Evolutionary conservation across 2,113 vertebrate genomes (phyloP), one percentile per base, ranked within the genome.

Genomic region (Verasper variegatus): DNA sequence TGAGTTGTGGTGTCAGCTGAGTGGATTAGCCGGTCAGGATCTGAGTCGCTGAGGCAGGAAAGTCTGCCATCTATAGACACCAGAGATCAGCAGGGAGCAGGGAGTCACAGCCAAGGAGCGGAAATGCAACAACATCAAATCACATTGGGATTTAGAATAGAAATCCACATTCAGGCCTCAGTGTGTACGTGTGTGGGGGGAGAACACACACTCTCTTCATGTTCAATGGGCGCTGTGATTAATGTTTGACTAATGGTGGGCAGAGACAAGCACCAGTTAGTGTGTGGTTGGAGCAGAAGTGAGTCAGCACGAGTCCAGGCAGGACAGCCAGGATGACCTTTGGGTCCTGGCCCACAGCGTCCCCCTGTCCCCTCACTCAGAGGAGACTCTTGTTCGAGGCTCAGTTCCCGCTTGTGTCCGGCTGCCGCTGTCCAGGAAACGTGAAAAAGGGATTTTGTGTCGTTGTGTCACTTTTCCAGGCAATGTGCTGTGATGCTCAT

Each of bases 161-260:
- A 88, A 86, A 76, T 81, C 67, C 64, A 66, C 74, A 12, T 76
- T 49, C 59, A 65, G 69, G 66, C 15, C 66, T 18, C 58, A 37
- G 55, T 71, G 63, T 73, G 57, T 42, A n/a, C n/a, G 40, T 42
- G 40, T 42, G 40, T 40, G 37, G 0, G 37, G 8, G 37, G 8
- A 68, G 74, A 81, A 80, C 78, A 81, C 60, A 68, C 82, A 71
- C 71, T 15, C 51, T 77, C 49, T 68, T 86, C 56, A 61, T 77
- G 56, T 84, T 78, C 63, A 71, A 80, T 63, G 67, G 76, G 24
- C 26, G 5, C 71, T 51, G 84, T 94, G 93, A 94, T 88, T 91
- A 88, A 92, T 85, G 86, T 91, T 91, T 92, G 93, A 94, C 87
- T 90, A 91, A 92, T 82, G 74, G 68, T 60, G 69, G 68, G 70